phyloP scores from a whole-genome alignment of 2,888 invertebrate genomes.

The Orthosia cruda region DNA sequence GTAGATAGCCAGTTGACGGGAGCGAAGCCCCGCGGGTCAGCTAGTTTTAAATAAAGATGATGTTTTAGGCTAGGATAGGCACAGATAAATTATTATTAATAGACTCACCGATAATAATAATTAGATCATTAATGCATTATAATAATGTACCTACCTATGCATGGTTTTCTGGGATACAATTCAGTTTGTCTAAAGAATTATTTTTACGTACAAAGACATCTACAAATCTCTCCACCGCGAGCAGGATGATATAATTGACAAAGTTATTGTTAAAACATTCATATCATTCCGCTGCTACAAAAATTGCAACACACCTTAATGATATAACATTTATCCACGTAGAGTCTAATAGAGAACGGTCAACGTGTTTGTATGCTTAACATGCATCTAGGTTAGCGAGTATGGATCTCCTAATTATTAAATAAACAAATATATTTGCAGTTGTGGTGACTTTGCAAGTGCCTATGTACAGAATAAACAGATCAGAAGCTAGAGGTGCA shows the following conservation, averaged over 20 bases:
- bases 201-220: neutral
- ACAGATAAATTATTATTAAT: neutral
- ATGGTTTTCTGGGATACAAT: neutral
- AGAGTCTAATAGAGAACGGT: slow-evolving; percentile 51
- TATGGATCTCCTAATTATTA: slow-evolving; percentile 69
- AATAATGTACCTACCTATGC: no score
- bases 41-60: neutral
- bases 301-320: slow-evolving; percentile 40
- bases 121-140: no score
- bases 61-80: neutral
- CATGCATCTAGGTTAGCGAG: slow-evolving; percentile 70
- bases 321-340: slow-evolving; percentile 54
- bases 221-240: neutral
- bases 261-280: slow-evolving; percentile 33
- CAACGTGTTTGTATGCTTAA: slow-evolving; percentile 53
- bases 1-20: no score
- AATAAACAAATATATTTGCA: slow-evolving; percentile 57
- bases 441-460: slow-evolving; percentile 39
- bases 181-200: neutral
- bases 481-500: slow-evolving; percentile 5
- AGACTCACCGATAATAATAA: neutral
- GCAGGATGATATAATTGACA: slow-evolving; percentile 5
- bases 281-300: slow-evolving; percentile 23
- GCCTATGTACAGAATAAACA: slow-evolving; percentile 11
- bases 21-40: no score